phyloP scores from a whole-genome alignment of 1,140 invertebrate genomes.

The Phortica variegata region DNA sequence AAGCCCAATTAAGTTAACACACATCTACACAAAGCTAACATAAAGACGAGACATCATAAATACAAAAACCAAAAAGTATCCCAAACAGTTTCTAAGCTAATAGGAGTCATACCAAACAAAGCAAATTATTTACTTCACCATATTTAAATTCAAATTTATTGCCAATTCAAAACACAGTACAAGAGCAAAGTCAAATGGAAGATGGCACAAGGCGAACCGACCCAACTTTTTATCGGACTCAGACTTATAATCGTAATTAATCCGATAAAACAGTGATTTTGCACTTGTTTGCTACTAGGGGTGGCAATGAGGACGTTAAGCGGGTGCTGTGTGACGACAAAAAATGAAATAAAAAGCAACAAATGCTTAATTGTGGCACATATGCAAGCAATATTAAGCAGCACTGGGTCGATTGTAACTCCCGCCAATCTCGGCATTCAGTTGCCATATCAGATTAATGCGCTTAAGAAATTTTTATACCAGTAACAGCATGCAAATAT shows the following conservation, averaged over 20 bases:
- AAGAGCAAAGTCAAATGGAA: conserved; percentile 32
- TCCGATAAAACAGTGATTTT: conserved; percentile 53
- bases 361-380: conserved; percentile 53
- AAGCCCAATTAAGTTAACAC: too few relatives aligned
- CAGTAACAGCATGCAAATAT: conserved; percentile 34
- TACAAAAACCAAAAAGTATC: too few relatives aligned
- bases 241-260: conserved; percentile 52
- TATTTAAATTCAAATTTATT: conserved; percentile 51
- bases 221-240: conserved; percentile 32
- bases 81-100: too few relatives aligned
- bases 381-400: conserved; percentile 49
- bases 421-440: too few relatives aligned
- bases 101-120: too few relatives aligned
- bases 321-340: conserved; percentile 38
- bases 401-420: too few relatives aligned
- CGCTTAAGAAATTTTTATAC: conserved; percentile 33
- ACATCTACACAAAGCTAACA: too few relatives aligned
- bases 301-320: conserved; percentile 7
- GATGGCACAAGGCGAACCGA: conserved; percentile 17
- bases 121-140: conserved; percentile 44
- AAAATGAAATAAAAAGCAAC: conserved; percentile 42
- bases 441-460: too few relatives aligned
- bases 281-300: conserved; percentile 39
- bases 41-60: too few relatives aligned
- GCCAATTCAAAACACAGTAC: conserved; percentile 31